These are phyloP conservation scores for Mormyrus hasselquistii DNA, from an alignment of 2,797 vertebrate genomes.

Conservation along the genomic window DNA sequence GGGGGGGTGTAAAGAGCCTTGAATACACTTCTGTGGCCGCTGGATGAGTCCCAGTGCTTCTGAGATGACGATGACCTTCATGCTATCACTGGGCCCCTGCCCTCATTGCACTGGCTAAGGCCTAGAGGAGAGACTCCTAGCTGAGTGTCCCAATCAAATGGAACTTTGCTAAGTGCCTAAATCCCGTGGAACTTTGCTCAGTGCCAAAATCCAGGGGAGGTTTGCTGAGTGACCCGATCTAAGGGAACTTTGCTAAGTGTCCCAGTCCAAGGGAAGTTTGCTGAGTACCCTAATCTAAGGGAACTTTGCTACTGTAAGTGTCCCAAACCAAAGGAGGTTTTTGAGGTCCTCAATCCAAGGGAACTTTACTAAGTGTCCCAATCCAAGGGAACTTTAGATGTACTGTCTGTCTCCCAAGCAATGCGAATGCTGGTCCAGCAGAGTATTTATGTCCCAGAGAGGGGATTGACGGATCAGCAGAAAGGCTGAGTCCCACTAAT, in stretches of 20 bases:
- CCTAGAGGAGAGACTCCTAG: neutral
- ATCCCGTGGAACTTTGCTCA: neutral
- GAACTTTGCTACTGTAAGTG: neutral
- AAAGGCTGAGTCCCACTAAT: neutral
- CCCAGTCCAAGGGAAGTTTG: neutral
- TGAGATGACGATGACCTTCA: neutral
- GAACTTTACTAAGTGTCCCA: neutral
- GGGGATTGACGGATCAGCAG: neutral
- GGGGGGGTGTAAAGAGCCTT: neutral
- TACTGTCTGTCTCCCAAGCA: neutral
- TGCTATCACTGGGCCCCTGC: neutral
- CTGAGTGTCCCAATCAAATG: neutral
- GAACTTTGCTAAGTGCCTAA: neutral
- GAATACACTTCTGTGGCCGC: neutral
- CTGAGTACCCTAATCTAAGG: neutral
- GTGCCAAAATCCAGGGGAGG: neutral
- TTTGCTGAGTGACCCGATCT: neutral
- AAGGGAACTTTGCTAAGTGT: neutral
- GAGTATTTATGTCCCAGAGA: neutral
- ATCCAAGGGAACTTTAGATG: neutral
- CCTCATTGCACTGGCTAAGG: neutral
- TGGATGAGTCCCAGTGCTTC: neutral
- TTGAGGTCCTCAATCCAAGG: neutral
- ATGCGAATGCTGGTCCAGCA: neutral
- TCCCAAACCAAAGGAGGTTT: neutral